These are phyloP conservation scores for Orbicella faveolata DNA, from an alignment of 64 coral and sea anemone species.

Conservation along the genomic window DNA sequence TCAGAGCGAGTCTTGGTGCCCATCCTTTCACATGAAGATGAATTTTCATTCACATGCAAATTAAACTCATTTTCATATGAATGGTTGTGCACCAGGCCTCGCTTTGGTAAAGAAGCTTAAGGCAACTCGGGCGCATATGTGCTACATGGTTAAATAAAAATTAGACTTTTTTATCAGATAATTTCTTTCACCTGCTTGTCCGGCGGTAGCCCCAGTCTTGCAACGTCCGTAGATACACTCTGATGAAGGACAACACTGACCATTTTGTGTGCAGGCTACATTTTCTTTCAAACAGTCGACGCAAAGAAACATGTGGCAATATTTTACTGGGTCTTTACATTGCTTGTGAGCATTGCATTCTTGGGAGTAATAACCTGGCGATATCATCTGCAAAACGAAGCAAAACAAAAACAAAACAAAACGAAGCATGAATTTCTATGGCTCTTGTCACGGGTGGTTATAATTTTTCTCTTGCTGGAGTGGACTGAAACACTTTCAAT, in stretches of 20 bases:
- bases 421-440: not conserved
- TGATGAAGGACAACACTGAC: constrained; percentile 90
- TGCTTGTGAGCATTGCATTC: constrained; percentile 96
- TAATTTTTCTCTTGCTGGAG: too few relatives aligned
- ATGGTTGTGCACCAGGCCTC: too few relatives aligned
- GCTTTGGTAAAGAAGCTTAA: too few relatives aligned
- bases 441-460: not conserved
- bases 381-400: constrained; percentile 68
- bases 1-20: too few relatives aligned
- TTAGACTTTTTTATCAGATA: too few relatives aligned
- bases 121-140: too few relatives aligned
- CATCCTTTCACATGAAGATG: too few relatives aligned
- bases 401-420: not conserved
- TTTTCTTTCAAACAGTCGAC: constrained; percentile 99
- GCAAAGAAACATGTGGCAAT: constrained; percentile 98
- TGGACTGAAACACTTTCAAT: too few relatives aligned
- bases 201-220: constrained; percentile 79
- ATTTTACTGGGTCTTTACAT: constrained; percentile 81
- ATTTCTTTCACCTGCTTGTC: constrained; percentile 62
- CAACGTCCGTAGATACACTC: constrained; percentile 96
- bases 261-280: constrained; percentile 98
- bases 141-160: not conserved
- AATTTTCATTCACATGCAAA: too few relatives aligned
- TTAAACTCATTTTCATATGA: too few relatives aligned
- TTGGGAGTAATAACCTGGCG: constrained; percentile 96